Base-by-base conservation (phyloP, 1,140 invertebrate species). In the Leptoteleia sp. region DNA sequence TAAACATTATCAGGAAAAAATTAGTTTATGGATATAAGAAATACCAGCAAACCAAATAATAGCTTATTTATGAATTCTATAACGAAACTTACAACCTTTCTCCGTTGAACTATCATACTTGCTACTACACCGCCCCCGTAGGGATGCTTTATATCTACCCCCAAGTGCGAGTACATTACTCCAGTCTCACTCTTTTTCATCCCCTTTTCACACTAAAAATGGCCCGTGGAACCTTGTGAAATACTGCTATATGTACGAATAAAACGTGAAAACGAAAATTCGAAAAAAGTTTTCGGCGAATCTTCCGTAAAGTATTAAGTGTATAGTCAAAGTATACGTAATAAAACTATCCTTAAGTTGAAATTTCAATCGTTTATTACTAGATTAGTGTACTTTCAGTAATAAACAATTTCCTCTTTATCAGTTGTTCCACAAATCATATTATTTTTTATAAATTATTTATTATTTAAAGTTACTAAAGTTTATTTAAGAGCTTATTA, bases 41-140 rank as follows among this genome's bases (percentile, higher is more conserved):
- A 62, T 35, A 5, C 3, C 5, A 11, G 35, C 1, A 22, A 22
- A 43, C 15, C 19, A 67, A 67, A 47, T 55, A 55, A 37, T 42
- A 27, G 40, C 40, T 76, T 82, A 83, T 82, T 82, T 82, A 82
- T 81, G 73, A 62, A 54, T 79, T 62, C 42, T 61, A 62, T 61
- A 75, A 37, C 16, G 55, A 70, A 83, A 82, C 80, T 82, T 83
- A 65, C 42, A 64, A 45, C 48, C 22, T 55, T 47, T 67, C 48
- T 35, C 12, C 29, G 25, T 47, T 11, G 37, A 54, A 67, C 47
- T 54, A 31, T 43, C 50, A 55, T 48, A 13, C 50, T 43, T 12
- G 52, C 42, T 13, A 19, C 29, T 37, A 54, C 37, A 17, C 64
- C 29, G 35, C 35, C n/a, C n/a, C n/a, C n/a, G n/a, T 40, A 29